Percentiles rank a stretch among this genome's conserved stretches.
phyloP scores from a whole-genome alignment of 2,888 invertebrate genomes.

The Chironomus riparius region DNA sequence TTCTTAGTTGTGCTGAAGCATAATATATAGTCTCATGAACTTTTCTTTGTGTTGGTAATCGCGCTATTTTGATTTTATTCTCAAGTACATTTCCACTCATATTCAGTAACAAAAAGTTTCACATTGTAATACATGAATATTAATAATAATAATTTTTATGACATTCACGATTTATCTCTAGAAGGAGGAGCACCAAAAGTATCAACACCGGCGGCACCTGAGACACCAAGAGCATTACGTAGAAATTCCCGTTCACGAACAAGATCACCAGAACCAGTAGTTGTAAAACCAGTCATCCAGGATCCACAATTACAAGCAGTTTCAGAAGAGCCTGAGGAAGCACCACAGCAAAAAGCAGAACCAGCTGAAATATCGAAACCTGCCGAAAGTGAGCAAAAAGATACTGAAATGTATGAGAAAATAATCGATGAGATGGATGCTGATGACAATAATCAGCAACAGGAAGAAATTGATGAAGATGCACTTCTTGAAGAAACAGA shows the following conservation, averaged over 20 bases:
- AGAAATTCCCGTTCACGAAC: constrained; percentile 20
- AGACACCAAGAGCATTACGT: constrained; percentile 15
- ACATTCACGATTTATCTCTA: background rate
- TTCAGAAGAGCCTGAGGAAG: constrained; percentile 25
- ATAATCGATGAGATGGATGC: constrained; percentile 24
- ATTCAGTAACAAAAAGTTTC: constrained; percentile 6
- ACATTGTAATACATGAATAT: no score
- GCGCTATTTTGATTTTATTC: background rate
- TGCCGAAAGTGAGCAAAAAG: background rate
- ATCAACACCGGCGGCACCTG: background rate
- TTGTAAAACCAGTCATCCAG: constrained; percentile 13
- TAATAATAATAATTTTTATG: background rate
- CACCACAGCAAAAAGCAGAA: constrained; percentile 15
- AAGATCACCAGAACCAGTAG: constrained; percentile 28
- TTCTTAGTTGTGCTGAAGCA: background rate
- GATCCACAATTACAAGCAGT: constrained; percentile 25
- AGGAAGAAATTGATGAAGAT: constrained; percentile 27
- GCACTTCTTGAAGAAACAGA: constrained; percentile 22
- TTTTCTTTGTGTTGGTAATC: background rate
- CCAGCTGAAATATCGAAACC: constrained; percentile 18
- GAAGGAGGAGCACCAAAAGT: background rate
- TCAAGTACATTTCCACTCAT: background rate
- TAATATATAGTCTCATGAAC: background rate
- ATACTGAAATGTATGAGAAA: constrained; percentile 1
- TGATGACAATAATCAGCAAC: constrained; percentile 8